phyloP scores from a whole-genome alignment of 92 coral and sea anemone genomes.

The Pocillopora grandis region DNA sequence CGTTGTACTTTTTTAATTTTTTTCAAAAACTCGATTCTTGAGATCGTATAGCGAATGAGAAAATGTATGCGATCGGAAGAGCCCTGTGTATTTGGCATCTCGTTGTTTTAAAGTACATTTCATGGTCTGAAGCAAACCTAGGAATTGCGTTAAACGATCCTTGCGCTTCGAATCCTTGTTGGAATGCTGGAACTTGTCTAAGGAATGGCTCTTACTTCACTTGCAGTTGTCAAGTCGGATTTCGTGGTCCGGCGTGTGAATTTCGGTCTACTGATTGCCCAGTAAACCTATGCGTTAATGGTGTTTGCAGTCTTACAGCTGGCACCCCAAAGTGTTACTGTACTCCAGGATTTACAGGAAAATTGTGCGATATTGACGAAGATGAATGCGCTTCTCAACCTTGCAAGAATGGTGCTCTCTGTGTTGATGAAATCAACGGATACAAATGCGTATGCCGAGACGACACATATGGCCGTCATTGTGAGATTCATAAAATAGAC shows the following conservation, averaged over 20 bases:
- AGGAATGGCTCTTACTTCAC: constrained; percentile 68
- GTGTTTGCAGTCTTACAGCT: constrained; percentile 64
- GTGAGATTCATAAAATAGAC: constrained; percentile 75
- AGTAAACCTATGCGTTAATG: constrained; percentile 72
- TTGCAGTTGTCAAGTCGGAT: constrained; percentile 82
- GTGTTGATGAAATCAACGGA: constrained; percentile 88
- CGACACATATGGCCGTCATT: constrained; percentile 87
- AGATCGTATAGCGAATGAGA: not conserved
- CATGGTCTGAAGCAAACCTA: constrained; percentile 3
- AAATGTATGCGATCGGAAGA: constrained; percentile 23
- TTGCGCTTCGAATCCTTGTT: constrained; percentile 92
- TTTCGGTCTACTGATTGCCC: constrained; percentile 61
- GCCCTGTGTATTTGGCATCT: constrained; percentile 4
- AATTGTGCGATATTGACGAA: constrained; percentile 77
- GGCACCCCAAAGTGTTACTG: constrained; percentile 78
- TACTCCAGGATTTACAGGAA: constrained; percentile 83
- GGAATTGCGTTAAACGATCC: constrained; percentile 48
- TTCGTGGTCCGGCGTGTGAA: constrained; percentile 80
- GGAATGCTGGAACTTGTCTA: constrained; percentile 78
- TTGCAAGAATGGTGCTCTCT: constrained; percentile 87
- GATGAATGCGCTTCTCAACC: constrained; percentile 94
- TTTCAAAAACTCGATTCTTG: not conserved
- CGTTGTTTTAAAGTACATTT: constrained; percentile 31
- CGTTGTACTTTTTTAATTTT: constrained; percentile 26
- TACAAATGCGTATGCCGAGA: constrained; percentile 77